Percentiles rank a stretch among this genome's conserved stretches.
These are phyloP conservation scores for Digitonthophagus gazella DNA, from an alignment of 2,888 invertebrate genomes.

Conservation along the genomic window DNA sequence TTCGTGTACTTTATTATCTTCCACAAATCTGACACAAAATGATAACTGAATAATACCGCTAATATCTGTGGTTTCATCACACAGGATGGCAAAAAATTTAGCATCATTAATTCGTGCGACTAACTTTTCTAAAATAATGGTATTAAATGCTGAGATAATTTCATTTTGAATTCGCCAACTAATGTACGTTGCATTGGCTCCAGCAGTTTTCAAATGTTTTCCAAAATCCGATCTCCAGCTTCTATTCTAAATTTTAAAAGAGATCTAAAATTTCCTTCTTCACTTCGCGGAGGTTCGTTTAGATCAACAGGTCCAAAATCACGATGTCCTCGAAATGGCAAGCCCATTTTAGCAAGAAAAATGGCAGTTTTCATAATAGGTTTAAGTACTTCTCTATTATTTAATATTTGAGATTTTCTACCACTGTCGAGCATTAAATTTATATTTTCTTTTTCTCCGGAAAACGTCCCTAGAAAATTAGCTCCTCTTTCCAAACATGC, in stretches of 20 bases:
- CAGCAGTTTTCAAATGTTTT: neutral
- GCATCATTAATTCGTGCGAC: too few relatives aligned
- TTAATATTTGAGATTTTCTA: neutral
- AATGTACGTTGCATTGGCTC: neutral
- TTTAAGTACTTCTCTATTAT: neutral
- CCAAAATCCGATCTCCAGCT: neutral
- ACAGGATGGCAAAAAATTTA: too few relatives aligned
- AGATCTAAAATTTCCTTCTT: slow-evolving; percentile 2
- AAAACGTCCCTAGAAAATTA: too few relatives aligned
- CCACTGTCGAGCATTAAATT: neutral
- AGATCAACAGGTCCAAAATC: slow-evolving; percentile 1
- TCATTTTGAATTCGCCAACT: neutral
- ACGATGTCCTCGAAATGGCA: neutral
- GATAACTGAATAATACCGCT: too few relatives aligned
- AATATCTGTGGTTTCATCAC: too few relatives aligned
- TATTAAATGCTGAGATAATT: too few relatives aligned
- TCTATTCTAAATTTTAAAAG: neutral
- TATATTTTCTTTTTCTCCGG: too few relatives aligned
- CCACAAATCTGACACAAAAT: too few relatives aligned
- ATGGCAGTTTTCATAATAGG: neutral
- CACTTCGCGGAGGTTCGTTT: neutral
- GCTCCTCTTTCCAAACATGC: too few relatives aligned
- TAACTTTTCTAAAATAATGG: too few relatives aligned
- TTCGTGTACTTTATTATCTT: too few relatives aligned
- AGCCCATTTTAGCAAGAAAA: neutral